These are phyloP conservation scores for Globicephala melas DNA, from an alignment of 2,113 vertebrate species.

Conservation along the genomic window DNA sequence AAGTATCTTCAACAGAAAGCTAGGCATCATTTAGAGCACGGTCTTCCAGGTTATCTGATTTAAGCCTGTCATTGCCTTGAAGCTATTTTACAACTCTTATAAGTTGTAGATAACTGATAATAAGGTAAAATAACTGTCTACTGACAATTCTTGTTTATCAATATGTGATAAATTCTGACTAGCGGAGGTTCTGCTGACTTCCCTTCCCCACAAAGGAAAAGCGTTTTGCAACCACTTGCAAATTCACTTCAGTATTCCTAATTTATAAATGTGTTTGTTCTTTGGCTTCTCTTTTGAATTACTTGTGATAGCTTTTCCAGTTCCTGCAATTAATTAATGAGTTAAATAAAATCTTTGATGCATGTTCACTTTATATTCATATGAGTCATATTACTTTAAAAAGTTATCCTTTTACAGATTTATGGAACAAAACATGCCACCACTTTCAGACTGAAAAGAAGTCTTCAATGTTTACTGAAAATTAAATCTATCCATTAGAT, in stretches of 20 bases:
- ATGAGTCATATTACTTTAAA: background rate
- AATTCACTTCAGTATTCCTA: constrained; percentile 24
- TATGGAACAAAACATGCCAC: constrained; percentile 45
- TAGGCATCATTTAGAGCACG: background rate
- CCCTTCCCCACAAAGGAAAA: background rate
- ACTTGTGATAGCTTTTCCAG: background rate
- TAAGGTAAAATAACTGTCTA: background rate
- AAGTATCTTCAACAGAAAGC: background rate
- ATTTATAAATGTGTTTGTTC: background rate
- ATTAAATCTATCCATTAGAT: constrained; percentile 23
- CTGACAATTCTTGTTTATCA: background rate
- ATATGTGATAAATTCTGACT: background rate
- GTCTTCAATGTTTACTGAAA: constrained; percentile 41
- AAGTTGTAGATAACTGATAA: background rate
- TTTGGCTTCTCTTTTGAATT: constrained; percentile 13
- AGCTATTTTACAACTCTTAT: background rate
- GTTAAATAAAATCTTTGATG: constrained; percentile 48
- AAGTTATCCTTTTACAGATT: constrained; percentile 13
- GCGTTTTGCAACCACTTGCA: background rate
- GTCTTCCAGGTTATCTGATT: background rate
- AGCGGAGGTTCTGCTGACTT: background rate
- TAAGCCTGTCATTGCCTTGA: background rate
- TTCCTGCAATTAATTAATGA: constrained; percentile 29
- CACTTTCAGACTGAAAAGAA: constrained; percentile 39
- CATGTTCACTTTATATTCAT: constrained; percentile 49